Base-by-base conservation (phyloP, 2,797 vertebrate genomes). In the Glyptemys insculpta region DNA sequence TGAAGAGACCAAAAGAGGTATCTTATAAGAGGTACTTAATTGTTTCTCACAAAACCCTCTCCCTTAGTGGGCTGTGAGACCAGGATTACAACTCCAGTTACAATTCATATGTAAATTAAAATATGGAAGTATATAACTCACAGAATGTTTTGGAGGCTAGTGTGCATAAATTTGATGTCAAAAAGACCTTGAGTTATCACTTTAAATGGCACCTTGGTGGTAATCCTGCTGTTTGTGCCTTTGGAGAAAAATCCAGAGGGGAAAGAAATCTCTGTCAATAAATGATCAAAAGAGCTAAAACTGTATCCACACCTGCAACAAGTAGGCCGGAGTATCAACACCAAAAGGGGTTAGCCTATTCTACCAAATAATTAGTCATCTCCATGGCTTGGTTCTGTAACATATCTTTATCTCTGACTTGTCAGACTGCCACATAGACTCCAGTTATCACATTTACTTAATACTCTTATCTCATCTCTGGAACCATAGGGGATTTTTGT, bases 311-410 rank as follows among this genome's bases (percentile, higher is more conserved):
- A 27, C 8, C 52, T 87, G 37, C 41, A 79, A 85, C 29, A 90
- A 59, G 8, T 68, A 37, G 5, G 2, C 8, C 4, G 88, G 3
- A 5, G 50, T 87, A 47, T 47, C 52, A 56, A 11, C 47, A 2
- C 7, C n/a, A 84, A 25, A 68, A 80, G 81, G 68, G 62, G 62
- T 80, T 93, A 93, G 62, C 23, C 21, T 90, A 2, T 80, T 92
- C 87, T 87, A 6, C 3, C 21, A 80, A 78, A 29, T 56, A 62
- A 89, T 80, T 4, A 53, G 23, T 57, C 34, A 50, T 47, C 90
- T 18, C 6, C 74, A 4, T 31, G 8, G 5, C 3, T 80, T 90
- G 1, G 85, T 54, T 94, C 79, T 47, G 2, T 91, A 85, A 54
- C 27, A 25, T 72, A 41, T 88, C 94, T 91, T 65, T 91, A 81